These are phyloP conservation scores for Spatulosminthurus flaviceps DNA, from an alignment of 2,888 invertebrate genomes.

Conservation along the genomic window DNA sequence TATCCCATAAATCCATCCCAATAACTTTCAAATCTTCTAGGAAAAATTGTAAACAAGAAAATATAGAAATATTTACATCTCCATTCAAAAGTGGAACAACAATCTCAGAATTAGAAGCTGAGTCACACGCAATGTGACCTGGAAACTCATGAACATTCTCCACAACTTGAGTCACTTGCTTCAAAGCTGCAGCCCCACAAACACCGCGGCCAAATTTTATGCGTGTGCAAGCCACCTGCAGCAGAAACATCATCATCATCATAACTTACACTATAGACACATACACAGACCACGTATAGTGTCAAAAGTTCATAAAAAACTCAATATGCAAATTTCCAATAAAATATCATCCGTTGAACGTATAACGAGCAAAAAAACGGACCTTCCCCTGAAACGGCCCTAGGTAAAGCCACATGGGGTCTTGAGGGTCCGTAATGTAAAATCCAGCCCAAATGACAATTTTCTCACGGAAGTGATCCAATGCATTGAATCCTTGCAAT, in stretches of 20 bases:
- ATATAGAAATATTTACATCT: not conserved
- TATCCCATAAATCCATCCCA: too few relatives aligned
- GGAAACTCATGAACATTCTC: conserved; percentile 58
- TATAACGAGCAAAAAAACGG: not conserved
- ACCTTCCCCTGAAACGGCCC: conserved; percentile 63
- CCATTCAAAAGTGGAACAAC: conserved; percentile 54
- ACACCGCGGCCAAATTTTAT: conserved; percentile 60
- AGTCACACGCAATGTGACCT: conserved; percentile 61
- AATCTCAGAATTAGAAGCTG: conserved; percentile 58
- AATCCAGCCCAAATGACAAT: conserved; percentile 61
- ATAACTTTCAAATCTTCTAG: not conserved
- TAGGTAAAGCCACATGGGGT: conserved; percentile 47
- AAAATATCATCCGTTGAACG: too few relatives aligned
- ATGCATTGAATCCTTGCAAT: conserved; percentile 54
- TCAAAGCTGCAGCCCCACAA: conserved; percentile 57
- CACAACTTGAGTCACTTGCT: conserved; percentile 55
- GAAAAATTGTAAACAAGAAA: not conserved
- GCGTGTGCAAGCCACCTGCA: conserved; percentile 58
- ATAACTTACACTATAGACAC: too few relatives aligned
- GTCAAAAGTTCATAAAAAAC: too few relatives aligned
- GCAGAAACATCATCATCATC: too few relatives aligned
- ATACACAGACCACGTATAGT: too few relatives aligned
- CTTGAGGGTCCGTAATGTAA: conserved; percentile 50
- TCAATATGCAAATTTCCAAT: too few relatives aligned
- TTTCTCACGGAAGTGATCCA: conserved; percentile 51